Conservation (phyloP, 2,797 vertebrate species). For the Denticeps clupeoides region DNA sequence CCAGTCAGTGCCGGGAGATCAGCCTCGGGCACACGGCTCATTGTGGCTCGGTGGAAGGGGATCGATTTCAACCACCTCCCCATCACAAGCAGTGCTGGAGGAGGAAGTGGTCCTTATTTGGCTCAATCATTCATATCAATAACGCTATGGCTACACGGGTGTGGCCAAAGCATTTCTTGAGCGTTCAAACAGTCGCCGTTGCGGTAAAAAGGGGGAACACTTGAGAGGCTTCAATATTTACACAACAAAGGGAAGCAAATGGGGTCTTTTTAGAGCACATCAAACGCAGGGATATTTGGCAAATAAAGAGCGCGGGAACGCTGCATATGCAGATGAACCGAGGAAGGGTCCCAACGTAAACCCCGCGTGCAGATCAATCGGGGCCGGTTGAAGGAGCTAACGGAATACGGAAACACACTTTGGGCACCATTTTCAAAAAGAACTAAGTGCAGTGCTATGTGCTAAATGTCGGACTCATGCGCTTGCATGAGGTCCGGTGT, state of each 20-base stretch:
- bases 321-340: constrained; percentile 11
- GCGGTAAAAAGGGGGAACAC: constrained; percentile 25
- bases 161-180: constrained; percentile 19
- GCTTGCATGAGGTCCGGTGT: too few species aligned
- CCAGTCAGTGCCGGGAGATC: neutral
- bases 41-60: too few species aligned
- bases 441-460: too few species aligned
- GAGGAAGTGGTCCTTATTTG: constrained; percentile 9
- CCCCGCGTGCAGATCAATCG: too few species aligned
- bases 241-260: constrained; percentile 41
- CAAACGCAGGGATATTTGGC: constrained; percentile 24
- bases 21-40: neutral
- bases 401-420: too few species aligned
- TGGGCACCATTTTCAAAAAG: too few species aligned
- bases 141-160: constrained; percentile 1
- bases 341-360: too few species aligned
- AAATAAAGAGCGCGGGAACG: constrained; percentile 11
- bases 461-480: too few species aligned
- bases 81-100: constrained; percentile 1
- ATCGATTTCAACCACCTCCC: too few species aligned
- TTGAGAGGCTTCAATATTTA: constrained; percentile 39
- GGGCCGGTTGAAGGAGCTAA: too few species aligned
- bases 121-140: neutral
- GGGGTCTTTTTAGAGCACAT: constrained; percentile 21
- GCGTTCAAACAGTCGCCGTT: constrained; percentile 28